Conservation (phyloP, 2,797 vertebrate genomes). For the Propithecus deckenii region DNA sequence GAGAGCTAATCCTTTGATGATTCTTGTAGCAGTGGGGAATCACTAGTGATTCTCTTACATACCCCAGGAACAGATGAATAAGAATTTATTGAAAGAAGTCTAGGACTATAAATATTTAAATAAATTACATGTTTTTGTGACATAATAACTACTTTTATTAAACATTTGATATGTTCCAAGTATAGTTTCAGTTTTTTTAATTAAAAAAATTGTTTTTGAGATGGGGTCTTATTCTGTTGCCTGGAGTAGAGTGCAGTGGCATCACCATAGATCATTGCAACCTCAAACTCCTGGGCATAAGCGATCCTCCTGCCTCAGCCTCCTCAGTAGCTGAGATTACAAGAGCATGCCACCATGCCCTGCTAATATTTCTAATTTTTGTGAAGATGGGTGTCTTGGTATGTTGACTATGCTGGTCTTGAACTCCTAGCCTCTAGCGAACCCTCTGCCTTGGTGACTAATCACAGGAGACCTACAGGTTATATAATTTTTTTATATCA, state of each 20-base stretch:
- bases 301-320: too few species aligned
- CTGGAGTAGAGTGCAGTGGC: too few species aligned
- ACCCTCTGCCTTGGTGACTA: not conserved
- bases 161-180: not conserved
- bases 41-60: not conserved
- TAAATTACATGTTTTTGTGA: not conserved
- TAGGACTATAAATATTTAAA: not conserved
- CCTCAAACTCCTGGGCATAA: too few species aligned
- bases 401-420: too few species aligned
- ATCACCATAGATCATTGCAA: too few species aligned
- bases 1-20: not conserved
- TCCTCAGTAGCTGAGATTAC: too few species aligned
- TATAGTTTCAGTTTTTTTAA: not conserved
- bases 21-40: not conserved
- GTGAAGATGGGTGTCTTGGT: too few species aligned
- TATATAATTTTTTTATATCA: not conserved
- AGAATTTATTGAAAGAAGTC: not conserved
- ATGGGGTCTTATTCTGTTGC: too few species aligned
- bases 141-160: not conserved
- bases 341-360: too few species aligned
- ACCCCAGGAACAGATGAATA: not conserved
- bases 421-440: too few species aligned
- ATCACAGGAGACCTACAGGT: not conserved
- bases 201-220: too few species aligned
- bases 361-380: too few species aligned